phyloP scores from a whole-genome alignment of 2,888 invertebrate genomes.

The Agrochola litura region DNA sequence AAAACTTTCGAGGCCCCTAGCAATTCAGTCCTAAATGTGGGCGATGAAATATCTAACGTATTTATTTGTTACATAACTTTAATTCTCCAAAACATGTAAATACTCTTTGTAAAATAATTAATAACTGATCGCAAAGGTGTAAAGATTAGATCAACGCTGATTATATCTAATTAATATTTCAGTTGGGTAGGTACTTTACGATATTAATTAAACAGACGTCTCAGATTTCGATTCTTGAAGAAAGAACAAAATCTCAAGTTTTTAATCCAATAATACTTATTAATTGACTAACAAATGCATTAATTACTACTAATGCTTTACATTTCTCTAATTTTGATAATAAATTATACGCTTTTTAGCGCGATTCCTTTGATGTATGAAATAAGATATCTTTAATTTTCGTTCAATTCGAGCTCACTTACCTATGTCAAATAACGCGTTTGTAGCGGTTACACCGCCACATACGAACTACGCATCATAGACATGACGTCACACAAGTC shows the following conservation, averaged over 20 bases:
- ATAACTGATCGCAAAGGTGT: slow-evolving; percentile 4
- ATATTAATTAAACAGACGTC: slow-evolving; percentile 17
- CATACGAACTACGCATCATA: too few relatives aligned
- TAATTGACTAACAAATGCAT: slow-evolving; percentile 27
- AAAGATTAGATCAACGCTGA: slow-evolving; percentile 9
- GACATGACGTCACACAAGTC: too few relatives aligned
- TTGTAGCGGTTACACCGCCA: too few relatives aligned
- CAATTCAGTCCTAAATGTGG: background rate
- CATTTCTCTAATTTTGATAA: slow-evolving; percentile 12
- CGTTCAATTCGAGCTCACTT: background rate
- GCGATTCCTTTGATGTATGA: slow-evolving; percentile 30
- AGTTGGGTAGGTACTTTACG: background rate
- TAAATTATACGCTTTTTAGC: slow-evolving; percentile 7
- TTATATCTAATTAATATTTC: slow-evolving; percentile 24
- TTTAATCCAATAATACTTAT: slow-evolving; percentile 17
- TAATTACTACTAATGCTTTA: slow-evolving; percentile 35
- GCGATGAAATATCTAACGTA: background rate
- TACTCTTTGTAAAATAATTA: slow-evolving; percentile 9
- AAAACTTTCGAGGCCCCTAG: background rate
- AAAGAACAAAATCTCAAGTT: slow-evolving; percentile 6
- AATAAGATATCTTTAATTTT: slow-evolving; percentile 13
- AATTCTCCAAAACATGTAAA: background rate
- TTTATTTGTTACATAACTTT: background rate
- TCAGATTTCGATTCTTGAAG: background rate
- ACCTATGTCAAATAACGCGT: background rate